Evolutionary conservation across 2,797 vertebrate species (phyloP), one percentile per base, ranked within the genome.

Genomic region (Muscicapa comitata): DNA sequence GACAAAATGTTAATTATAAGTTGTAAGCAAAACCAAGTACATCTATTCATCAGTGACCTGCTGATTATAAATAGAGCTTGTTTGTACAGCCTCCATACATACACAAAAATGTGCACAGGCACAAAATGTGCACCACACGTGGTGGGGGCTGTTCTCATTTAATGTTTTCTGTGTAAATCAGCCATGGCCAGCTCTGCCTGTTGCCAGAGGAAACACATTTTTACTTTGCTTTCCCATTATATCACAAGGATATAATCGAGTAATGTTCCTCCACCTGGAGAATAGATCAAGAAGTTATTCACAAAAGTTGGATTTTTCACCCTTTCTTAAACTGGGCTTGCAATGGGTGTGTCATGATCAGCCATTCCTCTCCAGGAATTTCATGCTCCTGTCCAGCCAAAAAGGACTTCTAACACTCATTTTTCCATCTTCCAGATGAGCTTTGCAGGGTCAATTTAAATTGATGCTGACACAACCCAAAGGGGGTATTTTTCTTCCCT

Each of bases 1-100:
- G 72, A 93, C 95, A 95, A 96, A 94, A 84, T 72, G 85, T 96
- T 97, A 97, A 97, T 97, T 97, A 91, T 89, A 89, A 94, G 18
- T 59, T 96, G 86, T 91, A 96, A 88, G 84, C 78, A 88, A 83
- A 91, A 92, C 61, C 17, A 83, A 94, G 90, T 65, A 47, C 67
- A 28, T 53, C 92, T 86, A 70, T 71, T 79, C 57, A 90, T 92
- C 95, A 90, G 78, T 82, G 90, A 95, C 83, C 82, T 91, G 76
- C 86, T 88, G 42, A 90, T 94, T 65, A 66, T 55, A 63, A 88
- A 94, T 5, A 62, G 38, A 50, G 81, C 29, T 92, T 93, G 9
- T 78, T 88, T 86, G 75, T 5, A 51, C 54, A 89, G n/a, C 29
- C 61, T 18, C 38, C 29, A 7, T 1, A 47, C 35, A 33, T 11